Evolutionary conservation across 2,797 vertebrate species (phyloP), one percentile per base, ranked within the genome.

Genomic region (Cynodonichthys magdalenae): DNA sequence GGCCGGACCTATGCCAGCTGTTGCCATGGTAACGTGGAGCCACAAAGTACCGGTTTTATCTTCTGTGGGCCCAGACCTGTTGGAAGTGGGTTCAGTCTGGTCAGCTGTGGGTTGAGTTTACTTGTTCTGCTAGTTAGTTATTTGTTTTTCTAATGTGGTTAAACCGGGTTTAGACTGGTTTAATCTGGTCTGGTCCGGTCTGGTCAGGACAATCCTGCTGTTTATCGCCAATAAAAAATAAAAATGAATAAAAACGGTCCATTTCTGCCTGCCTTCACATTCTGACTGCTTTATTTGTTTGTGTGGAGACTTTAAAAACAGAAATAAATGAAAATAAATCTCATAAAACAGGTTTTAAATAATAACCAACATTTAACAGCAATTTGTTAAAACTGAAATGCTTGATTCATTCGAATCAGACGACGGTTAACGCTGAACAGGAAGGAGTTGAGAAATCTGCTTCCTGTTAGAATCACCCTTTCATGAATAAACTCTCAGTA

Each of bases 211-310:
- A 50, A 51, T 85, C 71, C 65, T 14, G 75, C 74, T 81, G 73
- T 84, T 36, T 78, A 73, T 84, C 60, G 74, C 79, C 84, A 69
- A 51, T 80, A 61, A 64, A 86, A 84, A 91, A 87, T 81, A 83
- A 90, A 83, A 90, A 91, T 14, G 11, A 39, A 88, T 82, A 82
- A 90, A 89, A 71, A 79, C n/a, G 84, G 89, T 89, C 80, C 85
- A 87, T 91, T 89, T 91, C 89, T 91, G 89, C 89, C 90, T 90
- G 89, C 85, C 81, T 84, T 85, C 84, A 81, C 46, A 59, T 45
- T 70, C 41, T 17, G 54, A 49, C 67, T 75, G 71, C 17, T 20
- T 75, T 14, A 1, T 70, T 78, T 61, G 47, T 61, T 34, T 39
- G 47, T 52, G 14, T 29, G 27, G 18, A 34, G 15, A 15, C 29